Conservation (phyloP, 1,140 invertebrate species). For the Sarcophaga bullata region DNA sequence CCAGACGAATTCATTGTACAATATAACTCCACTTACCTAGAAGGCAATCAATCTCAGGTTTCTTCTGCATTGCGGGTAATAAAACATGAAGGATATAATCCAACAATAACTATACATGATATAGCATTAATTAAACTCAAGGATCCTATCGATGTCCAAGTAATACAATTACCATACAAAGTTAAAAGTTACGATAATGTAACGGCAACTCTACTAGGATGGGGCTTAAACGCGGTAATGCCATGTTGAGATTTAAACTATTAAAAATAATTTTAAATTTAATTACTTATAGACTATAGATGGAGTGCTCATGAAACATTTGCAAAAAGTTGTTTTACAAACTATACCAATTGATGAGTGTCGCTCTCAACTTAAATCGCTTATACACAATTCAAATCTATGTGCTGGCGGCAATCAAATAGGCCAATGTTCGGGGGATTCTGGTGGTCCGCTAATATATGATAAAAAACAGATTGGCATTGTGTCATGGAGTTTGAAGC, state of each 20-base stretch:
- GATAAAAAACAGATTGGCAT: constrained; percentile 62
- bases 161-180: too few relatives aligned
- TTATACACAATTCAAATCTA: constrained; percentile 56
- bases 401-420: constrained; percentile 63
- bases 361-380: constrained; percentile 48
- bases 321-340: constrained; percentile 62
- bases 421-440: constrained; percentile 67
- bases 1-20: constrained; percentile 51
- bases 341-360: constrained; percentile 60
- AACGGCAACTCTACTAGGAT: constrained; percentile 52
- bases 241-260: too few relatives aligned
- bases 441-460: constrained; percentile 64
- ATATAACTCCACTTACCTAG: constrained; percentile 51
- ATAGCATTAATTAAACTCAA: constrained; percentile 54
- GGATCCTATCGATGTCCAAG: background rate
- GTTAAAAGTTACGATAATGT: constrained; percentile 42
- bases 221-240: constrained; percentile 58
- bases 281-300: constrained; percentile 54
- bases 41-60: constrained; percentile 47
- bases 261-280: background rate
- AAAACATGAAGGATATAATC: constrained; percentile 58
- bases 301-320: constrained; percentile 52
- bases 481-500: constrained; percentile 66
- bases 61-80: constrained; percentile 48
- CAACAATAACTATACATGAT: constrained; percentile 54